phyloP scores from a whole-genome alignment of 2,888 invertebrate genomes.

The Rambutsinella grinnellia region DNA sequence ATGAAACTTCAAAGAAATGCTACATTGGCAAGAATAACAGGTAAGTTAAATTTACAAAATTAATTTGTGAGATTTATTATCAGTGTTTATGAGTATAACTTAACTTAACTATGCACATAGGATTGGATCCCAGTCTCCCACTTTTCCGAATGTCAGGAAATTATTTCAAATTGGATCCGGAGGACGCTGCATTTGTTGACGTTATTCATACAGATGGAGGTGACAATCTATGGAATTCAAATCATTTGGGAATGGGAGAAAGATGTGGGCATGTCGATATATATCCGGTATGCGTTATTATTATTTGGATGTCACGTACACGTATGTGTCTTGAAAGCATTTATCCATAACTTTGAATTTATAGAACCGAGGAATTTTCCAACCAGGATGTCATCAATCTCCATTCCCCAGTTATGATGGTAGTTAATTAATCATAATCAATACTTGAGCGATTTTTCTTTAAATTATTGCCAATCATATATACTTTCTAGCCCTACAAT shows the following conservation, averaged over 20 bases:
- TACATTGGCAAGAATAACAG: conserved; percentile 58
- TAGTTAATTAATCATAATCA: background rate
- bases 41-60: conserved; percentile 21
- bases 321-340: too few relatives aligned
- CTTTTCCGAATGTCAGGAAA: conserved; percentile 56
- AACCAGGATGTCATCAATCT: conserved; percentile 56
- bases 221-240: conserved; percentile 57
- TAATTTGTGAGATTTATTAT: background rate
- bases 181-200: conserved; percentile 52
- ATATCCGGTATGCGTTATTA: too few relatives aligned
- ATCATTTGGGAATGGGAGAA: conserved; percentile 58
- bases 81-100: background rate
- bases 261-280: conserved; percentile 48
- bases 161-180: conserved; percentile 45
- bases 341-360: conserved; percentile 3
- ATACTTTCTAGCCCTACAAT: conserved; percentile 41
- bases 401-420: conserved; percentile 49
- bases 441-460: conserved; percentile 1
- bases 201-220: conserved; percentile 47
- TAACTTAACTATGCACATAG: conserved; percentile 10
- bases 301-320: too few relatives aligned
- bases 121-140: conserved; percentile 55
- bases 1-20: conserved; percentile 36
- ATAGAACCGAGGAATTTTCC: conserved; percentile 56
- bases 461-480: background rate